A percentile compares a stretch with the other conserved stretches of the same genome.
Evolutionary conservation across 2,888 invertebrate species (phyloP).

Genomic region (Tiliacea citrago): DNA sequence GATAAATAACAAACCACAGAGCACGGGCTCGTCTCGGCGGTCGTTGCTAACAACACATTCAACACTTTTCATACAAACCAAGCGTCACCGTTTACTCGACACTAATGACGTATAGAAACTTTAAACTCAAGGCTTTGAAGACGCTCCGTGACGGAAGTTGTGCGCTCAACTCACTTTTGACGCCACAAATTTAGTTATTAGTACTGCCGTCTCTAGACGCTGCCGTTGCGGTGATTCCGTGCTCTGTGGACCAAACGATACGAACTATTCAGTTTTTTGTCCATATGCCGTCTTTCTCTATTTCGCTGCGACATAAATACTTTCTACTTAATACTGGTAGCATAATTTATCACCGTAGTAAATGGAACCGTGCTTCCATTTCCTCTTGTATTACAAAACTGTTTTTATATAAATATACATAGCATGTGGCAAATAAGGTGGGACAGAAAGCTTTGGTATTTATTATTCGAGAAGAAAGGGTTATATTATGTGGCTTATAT

Average conservation of each 20-base stretch:
- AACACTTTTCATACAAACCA: background rate
- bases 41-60: too few species aligned
- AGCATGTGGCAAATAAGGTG: constrained; percentile 25
- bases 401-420: constrained; percentile 26
- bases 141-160: background rate
- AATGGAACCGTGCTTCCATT: constrained; percentile 38
- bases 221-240: too few species aligned
- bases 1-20: background rate
- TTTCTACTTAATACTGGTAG: constrained; percentile 34
- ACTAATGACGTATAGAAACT: background rate
- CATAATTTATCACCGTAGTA: constrained; percentile 52
- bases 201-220: too few species aligned
- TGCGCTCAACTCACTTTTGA: background rate
- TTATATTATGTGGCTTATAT: background rate
- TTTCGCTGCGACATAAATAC: constrained; percentile 25
- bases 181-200: background rate
- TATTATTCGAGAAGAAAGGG: constrained; percentile 15
- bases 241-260: background rate
- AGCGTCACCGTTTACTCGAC: background rate
- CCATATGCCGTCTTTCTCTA: constrained; percentile 1
- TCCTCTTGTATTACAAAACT: constrained; percentile 35
- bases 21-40: too few species aligned
- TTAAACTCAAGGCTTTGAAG: too few species aligned
- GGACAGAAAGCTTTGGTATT: constrained; percentile 14
- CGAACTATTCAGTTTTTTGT: background rate